Evolutionary conservation across 1,140 invertebrate genomes (phyloP).

Genomic region (Lysiphlebus fabarum): DNA sequence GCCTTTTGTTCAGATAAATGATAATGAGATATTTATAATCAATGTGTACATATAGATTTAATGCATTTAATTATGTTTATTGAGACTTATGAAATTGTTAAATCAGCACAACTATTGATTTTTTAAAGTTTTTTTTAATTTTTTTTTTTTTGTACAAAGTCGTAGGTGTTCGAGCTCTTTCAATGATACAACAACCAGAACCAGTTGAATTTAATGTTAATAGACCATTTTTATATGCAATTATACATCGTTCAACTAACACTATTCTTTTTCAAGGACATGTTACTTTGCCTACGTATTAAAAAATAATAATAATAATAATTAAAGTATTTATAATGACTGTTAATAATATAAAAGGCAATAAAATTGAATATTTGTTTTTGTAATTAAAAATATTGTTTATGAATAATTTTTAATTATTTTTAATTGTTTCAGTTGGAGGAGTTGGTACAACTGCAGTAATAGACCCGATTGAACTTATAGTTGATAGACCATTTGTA

Average conservation of each 20-base stretch:
- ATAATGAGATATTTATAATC: too few species aligned
- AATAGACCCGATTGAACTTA: neutral
- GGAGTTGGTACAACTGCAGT: neutral
- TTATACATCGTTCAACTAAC: constrained; percentile 1
- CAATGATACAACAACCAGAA: neutral
- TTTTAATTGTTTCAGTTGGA: neutral
- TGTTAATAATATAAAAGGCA: too few species aligned
- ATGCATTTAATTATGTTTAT: too few species aligned
- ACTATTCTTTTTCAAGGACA: constrained; percentile 10
- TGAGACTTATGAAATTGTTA: too few species aligned
- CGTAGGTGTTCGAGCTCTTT: neutral
- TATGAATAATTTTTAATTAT: neutral
- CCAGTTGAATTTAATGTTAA: neutral
- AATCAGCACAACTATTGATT: too few species aligned
- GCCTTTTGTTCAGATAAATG: too few species aligned
- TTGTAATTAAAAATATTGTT: neutral
- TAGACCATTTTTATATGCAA: constrained; percentile 16
- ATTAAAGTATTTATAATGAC: too few species aligned
- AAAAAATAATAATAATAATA: too few species aligned
- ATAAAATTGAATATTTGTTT: too few species aligned
- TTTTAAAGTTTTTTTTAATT: too few species aligned
- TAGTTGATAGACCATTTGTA: constrained; percentile 10
- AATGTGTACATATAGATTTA: too few species aligned
- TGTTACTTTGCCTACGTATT: neutral
- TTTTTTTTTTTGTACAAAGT: too few species aligned